Evolutionary conservation across 2,113 vertebrate species (phyloP), one percentile per base, ranked within the genome.

Genomic region (Ophiodon elongatus): DNA sequence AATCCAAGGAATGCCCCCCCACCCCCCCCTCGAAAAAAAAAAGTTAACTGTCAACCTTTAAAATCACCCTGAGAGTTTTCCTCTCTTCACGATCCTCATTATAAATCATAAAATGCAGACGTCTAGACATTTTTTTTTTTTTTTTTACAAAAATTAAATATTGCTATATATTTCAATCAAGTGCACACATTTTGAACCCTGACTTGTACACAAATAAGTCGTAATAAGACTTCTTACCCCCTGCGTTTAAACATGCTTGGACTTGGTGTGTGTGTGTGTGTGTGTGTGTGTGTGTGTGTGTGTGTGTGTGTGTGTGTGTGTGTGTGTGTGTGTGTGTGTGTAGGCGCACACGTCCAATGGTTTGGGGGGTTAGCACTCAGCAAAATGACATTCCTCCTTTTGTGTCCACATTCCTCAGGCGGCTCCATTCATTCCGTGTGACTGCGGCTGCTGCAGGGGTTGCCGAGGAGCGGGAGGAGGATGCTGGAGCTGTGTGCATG

Each of bases 381-480:
- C 85, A 91, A 93, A 95, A 94, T 94, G 93, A 91, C 95, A 96
- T 96, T 96, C 94, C 93, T 91, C 78, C 92, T 87, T 94, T 96
- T 96, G 94, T 96, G 92, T 94, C 80, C 84, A 69, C 95, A 96
- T 96, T 96, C 95, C 95, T 93, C 59, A 92, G 93, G 89, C 89
- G 82, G 84, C 89, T 93, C 93, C 93, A 93, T 95, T 95, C 93
- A 95, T 92, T 94, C 86, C 76, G 92, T 93, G 92, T 88, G 93
- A 94, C 92, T 91, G 92, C 70, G 84, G 93, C 92, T 77, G 90
- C 87, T 92, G 91, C 92, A 88, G 85, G 43, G 84, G 89, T 91
- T 91, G 93, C 91, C 83, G 89, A 87, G 84, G 91, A 92, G 80
- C 86, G 76, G 85, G 85, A 88, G 90, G 87, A 90, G 86, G 93